A percentile compares a stretch with the other conserved stretches of the same genome.
Evolutionary conservation across 2,888 invertebrate genomes (phyloP).

Genomic region (Cybosia mesomella): DNA sequence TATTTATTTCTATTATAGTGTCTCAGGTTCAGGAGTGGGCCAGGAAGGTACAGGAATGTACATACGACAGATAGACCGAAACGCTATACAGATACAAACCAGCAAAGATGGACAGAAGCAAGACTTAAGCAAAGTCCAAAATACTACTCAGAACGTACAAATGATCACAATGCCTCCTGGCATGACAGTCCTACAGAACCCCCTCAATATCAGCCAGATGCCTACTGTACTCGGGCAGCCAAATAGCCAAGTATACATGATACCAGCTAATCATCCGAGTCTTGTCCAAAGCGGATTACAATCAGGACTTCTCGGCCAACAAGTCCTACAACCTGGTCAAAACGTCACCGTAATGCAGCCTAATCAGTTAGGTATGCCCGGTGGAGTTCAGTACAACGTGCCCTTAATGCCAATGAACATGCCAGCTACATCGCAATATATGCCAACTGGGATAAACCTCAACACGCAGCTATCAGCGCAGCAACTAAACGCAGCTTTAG

Average conservation of each 20-base stretch:
- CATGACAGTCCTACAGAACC: slow-evolving; percentile 82
- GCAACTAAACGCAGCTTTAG: slow-evolving; percentile 79
- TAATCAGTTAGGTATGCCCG: slow-evolving; percentile 77
- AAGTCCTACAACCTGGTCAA: slow-evolving; percentile 76
- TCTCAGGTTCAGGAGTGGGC: slow-evolving; percentile 69
- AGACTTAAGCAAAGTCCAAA: slow-evolving; percentile 75
- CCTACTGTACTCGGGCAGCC: slow-evolving; percentile 76
- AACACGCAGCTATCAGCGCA: slow-evolving; percentile 81
- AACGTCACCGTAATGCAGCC: slow-evolving; percentile 83
- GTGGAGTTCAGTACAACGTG: slow-evolving; percentile 80
- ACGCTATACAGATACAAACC: slow-evolving; percentile 78
- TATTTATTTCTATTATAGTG: slow-evolving; percentile 58
- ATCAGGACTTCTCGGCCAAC: slow-evolving; percentile 73
- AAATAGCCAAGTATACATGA: slow-evolving; percentile 83
- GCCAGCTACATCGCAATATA: slow-evolving; percentile 76
- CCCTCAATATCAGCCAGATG: slow-evolving; percentile 77
- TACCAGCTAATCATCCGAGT: slow-evolving; percentile 77
- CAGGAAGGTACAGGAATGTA: slow-evolving; percentile 81
- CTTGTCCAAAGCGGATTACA: slow-evolving; percentile 72
- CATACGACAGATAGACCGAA: slow-evolving; percentile 79
- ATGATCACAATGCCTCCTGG: slow-evolving; percentile 83
- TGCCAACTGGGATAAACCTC: slow-evolving; percentile 77
- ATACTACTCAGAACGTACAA: slow-evolving; percentile 77
- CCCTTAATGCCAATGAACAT: slow-evolving; percentile 82
- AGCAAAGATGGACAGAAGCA: slow-evolving; percentile 79